A percentile compares a stretch with the other conserved stretches of the same genome.
Conservation (phyloP, 1,140 invertebrate genomes). For the Heliconius melpomene region DNA sequence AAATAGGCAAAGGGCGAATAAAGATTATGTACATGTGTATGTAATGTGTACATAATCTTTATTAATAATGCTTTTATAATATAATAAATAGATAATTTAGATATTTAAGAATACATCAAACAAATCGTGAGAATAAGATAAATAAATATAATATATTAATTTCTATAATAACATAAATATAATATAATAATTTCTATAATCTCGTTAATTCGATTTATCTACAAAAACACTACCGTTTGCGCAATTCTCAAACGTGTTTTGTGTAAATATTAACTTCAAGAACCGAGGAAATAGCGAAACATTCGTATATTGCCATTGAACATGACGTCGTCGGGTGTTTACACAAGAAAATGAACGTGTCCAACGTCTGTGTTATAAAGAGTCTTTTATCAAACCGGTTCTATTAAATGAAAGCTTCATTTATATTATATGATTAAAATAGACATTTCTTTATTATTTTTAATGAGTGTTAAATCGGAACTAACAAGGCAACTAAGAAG, state of each 20-base stretch:
- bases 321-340: constrained; percentile 5
- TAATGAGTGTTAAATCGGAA: background rate
- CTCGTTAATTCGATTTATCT: background rate
- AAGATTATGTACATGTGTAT: no score
- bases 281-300: background rate
- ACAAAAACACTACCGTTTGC: background rate
- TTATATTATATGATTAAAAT: background rate
- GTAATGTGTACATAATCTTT: no score
- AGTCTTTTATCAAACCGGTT: background rate
- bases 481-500: background rate
- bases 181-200: background rate
- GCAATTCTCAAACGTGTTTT: background rate
- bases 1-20: no score
- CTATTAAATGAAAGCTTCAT: background rate
- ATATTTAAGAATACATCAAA: no score
- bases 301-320: constrained; percentile 1
- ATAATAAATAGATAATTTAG: no score
- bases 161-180: background rate
- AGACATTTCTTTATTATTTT: background rate
- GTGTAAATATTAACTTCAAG: background rate
- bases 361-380: background rate
- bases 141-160: no score
- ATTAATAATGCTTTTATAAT: no score
- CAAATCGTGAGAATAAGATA: no score
- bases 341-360: background rate